Evolutionary conservation across 2,113 vertebrate genomes (phyloP).

Genomic region (Sorex fumeus): DNA sequence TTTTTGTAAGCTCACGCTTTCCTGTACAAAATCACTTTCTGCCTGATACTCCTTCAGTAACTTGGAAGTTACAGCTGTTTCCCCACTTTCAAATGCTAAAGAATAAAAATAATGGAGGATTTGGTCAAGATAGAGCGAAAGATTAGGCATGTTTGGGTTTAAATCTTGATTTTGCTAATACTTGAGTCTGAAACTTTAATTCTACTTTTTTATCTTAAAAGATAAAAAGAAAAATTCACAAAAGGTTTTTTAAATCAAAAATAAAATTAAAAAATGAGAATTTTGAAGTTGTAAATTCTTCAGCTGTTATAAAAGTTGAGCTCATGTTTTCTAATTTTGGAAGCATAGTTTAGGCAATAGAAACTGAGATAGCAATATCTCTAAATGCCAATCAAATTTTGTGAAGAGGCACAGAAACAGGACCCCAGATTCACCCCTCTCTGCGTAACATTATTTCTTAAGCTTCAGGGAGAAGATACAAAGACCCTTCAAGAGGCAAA

Average conservation of each 20-base stretch:
- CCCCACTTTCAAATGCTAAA: background rate
- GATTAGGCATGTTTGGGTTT: background rate
- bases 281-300: slow-evolving; percentile 66
- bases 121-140: background rate
- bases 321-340: slow-evolving; percentile 65
- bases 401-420: slow-evolving; percentile 39
- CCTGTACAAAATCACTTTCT: background rate
- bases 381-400: slow-evolving; percentile 46
- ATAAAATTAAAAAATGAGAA: too few species aligned
- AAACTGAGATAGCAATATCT: slow-evolving; percentile 44
- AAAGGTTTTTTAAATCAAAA: too few species aligned
- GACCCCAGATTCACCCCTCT: background rate
- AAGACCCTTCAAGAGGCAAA: background rate
- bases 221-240: too few species aligned
- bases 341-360: slow-evolving; percentile 68
- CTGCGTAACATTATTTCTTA: background rate
- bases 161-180: slow-evolving; percentile 29
- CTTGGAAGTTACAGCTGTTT: background rate
- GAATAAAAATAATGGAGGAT: background rate
- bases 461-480: slow-evolving; percentile 28
- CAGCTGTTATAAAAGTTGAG: slow-evolving; percentile 51
- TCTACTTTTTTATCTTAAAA: slow-evolving; percentile 41
- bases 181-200: slow-evolving; percentile 38
- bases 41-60: background rate
- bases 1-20: background rate